Conservation (phyloP, 2,888 invertebrate species). For the Torymus tubicola region DNA sequence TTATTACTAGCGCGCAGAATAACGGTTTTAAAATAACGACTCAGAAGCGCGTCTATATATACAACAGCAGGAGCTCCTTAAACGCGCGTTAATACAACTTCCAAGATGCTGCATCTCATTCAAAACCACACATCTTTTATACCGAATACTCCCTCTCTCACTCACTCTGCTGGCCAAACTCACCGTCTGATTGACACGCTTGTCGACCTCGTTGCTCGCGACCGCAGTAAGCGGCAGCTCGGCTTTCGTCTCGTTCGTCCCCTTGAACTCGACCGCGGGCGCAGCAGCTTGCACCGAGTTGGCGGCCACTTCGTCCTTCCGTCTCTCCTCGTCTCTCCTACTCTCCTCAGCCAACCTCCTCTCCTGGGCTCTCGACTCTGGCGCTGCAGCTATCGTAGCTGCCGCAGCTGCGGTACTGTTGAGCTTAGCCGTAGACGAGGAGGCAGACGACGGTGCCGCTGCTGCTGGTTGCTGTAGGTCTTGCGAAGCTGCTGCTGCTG, state of each 20-base stretch:
- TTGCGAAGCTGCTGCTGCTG: slow-evolving; percentile 63
- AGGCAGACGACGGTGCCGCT: slow-evolving; percentile 72
- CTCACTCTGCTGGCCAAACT: not conserved
- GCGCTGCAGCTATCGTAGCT: not conserved
- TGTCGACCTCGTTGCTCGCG: not conserved
- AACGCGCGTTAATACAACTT: no score
- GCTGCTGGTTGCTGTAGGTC: slow-evolving; percentile 63
- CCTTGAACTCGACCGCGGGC: not conserved
- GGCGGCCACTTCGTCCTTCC: not conserved
- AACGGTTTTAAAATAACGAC: no score
- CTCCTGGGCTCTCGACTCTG: not conserved
- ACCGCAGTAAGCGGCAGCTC: not conserved
- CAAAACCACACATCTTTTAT: no score
- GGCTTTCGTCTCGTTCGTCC: slow-evolving; percentile 17
- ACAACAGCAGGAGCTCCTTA: no score
- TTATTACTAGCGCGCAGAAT: no score
- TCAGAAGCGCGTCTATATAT: no score
- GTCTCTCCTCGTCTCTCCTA: no score
- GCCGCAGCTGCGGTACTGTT: not conserved
- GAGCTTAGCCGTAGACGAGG: not conserved
- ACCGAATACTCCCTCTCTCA: no score
- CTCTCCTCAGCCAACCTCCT: no score
- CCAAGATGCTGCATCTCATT: no score
- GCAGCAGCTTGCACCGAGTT: not conserved
- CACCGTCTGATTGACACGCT: slow-evolving; percentile 34